phyloP scores from a whole-genome alignment of 2,797 vertebrate species.

The Champsocephalus esox region DNA sequence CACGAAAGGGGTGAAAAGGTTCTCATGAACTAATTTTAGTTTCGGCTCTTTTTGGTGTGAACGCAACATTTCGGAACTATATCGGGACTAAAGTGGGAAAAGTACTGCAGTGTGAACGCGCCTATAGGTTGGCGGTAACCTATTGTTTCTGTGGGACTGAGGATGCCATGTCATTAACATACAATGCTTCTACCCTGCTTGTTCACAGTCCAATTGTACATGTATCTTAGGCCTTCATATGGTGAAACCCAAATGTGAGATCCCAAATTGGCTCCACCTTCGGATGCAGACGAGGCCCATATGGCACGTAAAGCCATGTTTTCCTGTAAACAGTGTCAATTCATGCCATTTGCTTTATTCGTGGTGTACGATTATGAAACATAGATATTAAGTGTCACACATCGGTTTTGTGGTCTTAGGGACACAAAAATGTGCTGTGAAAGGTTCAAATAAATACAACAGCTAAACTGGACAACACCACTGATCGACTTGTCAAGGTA shows the following conservation, averaged over 20 bases:
- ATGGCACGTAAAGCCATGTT: constrained; percentile 26
- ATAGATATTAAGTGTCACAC: too few species aligned
- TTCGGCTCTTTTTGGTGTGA: too few species aligned
- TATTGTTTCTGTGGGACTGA: constrained; percentile 33
- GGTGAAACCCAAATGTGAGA: constrained; percentile 34
- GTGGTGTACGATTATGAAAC: neutral
- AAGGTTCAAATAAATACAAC: too few species aligned
- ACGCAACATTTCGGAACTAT: too few species aligned
- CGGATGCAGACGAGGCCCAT: constrained; percentile 11
- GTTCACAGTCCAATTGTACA: constrained; percentile 49
- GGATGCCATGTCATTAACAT: constrained; percentile 59
- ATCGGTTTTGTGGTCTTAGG: too few species aligned
- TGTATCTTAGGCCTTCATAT: constrained; percentile 56
- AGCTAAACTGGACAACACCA: too few species aligned
- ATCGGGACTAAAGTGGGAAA: too few species aligned
- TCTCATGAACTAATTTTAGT: too few species aligned
- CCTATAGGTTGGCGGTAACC: constrained; percentile 9
- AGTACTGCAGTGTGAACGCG: too few species aligned
- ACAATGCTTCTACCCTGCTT: constrained; percentile 50
- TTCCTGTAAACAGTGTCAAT: constrained; percentile 12
- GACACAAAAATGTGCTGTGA: too few species aligned
- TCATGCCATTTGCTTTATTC: neutral
- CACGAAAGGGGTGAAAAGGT: too few species aligned
- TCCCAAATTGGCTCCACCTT: constrained; percentile 46
- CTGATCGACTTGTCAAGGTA: too few species aligned